These are phyloP conservation scores for Xenopus tropicalis DNA, from an alignment of 2,113 vertebrate genomes.

Conservation along the genomic window UCB_Xtro_10.0 CM004450.2:143901501-143902000, in stretches of 20 bases:
- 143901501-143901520: no score
- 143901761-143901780: neutral
- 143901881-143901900: neutral
- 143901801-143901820: neutral
- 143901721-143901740: no score
- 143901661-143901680: no score
- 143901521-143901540: no score
- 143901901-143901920: neutral
- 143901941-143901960: slow-evolving; percentile 20
- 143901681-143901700: no score
- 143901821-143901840: neutral
- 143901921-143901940: slow-evolving; percentile 26
- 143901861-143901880: slow-evolving; percentile 24
- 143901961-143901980: slow-evolving; percentile 18
- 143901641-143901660: no score
- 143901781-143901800: slow-evolving; percentile 21
- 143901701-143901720: no score
- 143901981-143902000: slow-evolving; percentile 5
- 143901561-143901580: no score
- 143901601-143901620: no score
- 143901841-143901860: slow-evolving; percentile 14
- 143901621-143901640: no score
- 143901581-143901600: no score
- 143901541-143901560: no score
- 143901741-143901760: neutral